A percentile compares a stretch with the other conserved stretches of the same genome.
phyloP scores from a whole-genome alignment of 2,797 vertebrate species.

The Danio tinwini region DNA sequence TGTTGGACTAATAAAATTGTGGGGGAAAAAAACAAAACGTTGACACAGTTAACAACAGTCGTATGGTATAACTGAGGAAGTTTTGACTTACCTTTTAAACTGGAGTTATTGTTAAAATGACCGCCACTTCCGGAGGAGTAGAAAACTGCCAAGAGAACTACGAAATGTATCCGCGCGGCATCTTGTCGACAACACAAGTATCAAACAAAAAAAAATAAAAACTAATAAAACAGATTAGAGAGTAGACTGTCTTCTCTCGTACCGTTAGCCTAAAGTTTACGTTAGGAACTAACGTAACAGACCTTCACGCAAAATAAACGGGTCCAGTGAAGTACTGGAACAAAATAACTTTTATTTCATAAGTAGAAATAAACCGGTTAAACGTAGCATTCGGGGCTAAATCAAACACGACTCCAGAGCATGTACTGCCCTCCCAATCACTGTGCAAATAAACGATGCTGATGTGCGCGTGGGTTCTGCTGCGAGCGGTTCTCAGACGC shows the following conservation, averaged over 20 bases:
- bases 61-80: not conserved
- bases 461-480: conserved; percentile 11
- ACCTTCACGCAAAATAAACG: not conserved
- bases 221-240: not conserved
- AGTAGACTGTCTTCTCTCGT: not conserved
- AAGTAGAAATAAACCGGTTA: not conserved
- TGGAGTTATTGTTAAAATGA: conserved; percentile 5
- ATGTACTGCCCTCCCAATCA: not conserved
- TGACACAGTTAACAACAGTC: not conserved
- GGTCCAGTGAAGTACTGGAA: not conserved
- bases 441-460: conserved; percentile 1
- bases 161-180: conserved; percentile 21
- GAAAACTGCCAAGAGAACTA: conserved; percentile 1
- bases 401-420: not conserved
- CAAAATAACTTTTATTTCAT: not conserved
- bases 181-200: not conserved
- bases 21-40: not conserved
- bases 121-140: conserved; percentile 31
- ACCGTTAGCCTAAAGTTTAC: not conserved
- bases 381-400: not conserved
- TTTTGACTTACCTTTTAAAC: conserved; percentile 37
- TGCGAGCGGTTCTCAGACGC: not conserved
- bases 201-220: not conserved
- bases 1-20: not conserved
- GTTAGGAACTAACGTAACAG: not conserved